Evolutionary conservation across 2,888 invertebrate genomes (phyloP).

Genomic region (Papilio demoleus): DNA sequence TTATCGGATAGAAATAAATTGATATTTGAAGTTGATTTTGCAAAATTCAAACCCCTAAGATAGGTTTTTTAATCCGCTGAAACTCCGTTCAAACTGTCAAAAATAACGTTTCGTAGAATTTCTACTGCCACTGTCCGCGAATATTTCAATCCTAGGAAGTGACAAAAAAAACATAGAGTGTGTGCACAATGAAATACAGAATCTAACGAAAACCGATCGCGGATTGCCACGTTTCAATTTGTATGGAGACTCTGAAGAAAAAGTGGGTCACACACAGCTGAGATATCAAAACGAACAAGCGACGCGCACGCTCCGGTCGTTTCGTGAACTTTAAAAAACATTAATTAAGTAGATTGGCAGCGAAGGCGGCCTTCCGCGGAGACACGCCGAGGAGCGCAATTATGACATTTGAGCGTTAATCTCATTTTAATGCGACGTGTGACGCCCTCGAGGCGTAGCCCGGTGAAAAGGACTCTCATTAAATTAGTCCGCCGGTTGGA

Average conservation of each 20-base stretch:
- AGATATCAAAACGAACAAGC: slow-evolving; percentile 18
- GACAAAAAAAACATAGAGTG: neutral
- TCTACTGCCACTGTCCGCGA: neutral
- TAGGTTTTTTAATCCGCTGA: neutral
- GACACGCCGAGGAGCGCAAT: slow-evolving; percentile 56
- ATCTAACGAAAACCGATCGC: slow-evolving; percentile 15
- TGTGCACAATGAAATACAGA: slow-evolving; percentile 18
- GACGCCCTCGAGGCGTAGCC: slow-evolving; percentile 54
- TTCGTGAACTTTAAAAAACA: slow-evolving; percentile 43
- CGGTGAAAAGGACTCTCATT: slow-evolving; percentile 75
- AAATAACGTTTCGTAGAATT: slow-evolving; percentile 4
- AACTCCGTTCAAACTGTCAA: neutral
- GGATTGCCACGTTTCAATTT: slow-evolving; percentile 24
- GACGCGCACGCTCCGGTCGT: slow-evolving; percentile 17
- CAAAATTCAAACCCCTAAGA: neutral
- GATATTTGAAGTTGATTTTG: neutral
- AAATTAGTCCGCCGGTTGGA: slow-evolving; percentile 80
- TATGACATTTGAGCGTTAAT: slow-evolving; percentile 63
- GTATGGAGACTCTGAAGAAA: slow-evolving; percentile 1
- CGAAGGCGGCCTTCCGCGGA: slow-evolving; percentile 47
- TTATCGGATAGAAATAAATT: neutral
- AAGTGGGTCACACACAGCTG: slow-evolving; percentile 31
- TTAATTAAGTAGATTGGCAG: slow-evolving; percentile 52
- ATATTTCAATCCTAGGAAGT: slow-evolving; percentile 9
- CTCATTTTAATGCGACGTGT: slow-evolving; percentile 58